Evolutionary conservation across 1,140 invertebrate species (phyloP), one percentile per base, ranked within the genome.

Genomic region (Agraylea sexmaculata): DNA sequence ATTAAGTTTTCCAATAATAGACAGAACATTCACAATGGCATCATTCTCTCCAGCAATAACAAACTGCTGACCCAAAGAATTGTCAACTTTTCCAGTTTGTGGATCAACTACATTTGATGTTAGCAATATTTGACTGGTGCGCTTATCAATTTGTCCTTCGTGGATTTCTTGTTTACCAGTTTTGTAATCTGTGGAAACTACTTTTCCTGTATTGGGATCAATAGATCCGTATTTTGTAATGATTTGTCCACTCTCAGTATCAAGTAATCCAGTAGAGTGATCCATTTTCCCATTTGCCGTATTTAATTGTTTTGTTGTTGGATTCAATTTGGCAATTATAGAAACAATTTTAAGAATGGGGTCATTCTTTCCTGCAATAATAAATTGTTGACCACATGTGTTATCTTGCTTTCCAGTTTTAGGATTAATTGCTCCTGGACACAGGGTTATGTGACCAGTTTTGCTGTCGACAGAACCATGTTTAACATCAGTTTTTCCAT

Each of bases 141-240:
- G 73, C 10, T 62, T 59, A 55, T 74, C 70, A 27, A 71, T 57
- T 33, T 63, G 59, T 2, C 66, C 68, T 28, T 62, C 56, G 54
- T 66, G 67, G 12, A 58, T 53, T 43, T 73, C 70, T 42, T 62
- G 53, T 49, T 70, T 72, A 7, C 69, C 69, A 16, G 68, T 66
- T 47, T 71, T 72, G 7, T 64, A 51, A 51, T 74, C 70, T 35
- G 65, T 69, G 7, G 68, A 60, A 36, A 66, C 55, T 40, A 72
- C 65, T 40, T 71, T 71, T 12, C 62, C 60, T 25, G 65, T 70
- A 44, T 67, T 62, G 1, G 68, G 66, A 51, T 74, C 71, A 43
- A 74, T 72, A 28, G 70, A 59, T n/a, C 71, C 70, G 37, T 71
- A 69, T 50, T 73, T 71, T 3, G 65, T 68, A 31, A 72, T 69